Conservation (phyloP, 2,113 vertebrate species). For the Pogona vitticeps region DNA sequence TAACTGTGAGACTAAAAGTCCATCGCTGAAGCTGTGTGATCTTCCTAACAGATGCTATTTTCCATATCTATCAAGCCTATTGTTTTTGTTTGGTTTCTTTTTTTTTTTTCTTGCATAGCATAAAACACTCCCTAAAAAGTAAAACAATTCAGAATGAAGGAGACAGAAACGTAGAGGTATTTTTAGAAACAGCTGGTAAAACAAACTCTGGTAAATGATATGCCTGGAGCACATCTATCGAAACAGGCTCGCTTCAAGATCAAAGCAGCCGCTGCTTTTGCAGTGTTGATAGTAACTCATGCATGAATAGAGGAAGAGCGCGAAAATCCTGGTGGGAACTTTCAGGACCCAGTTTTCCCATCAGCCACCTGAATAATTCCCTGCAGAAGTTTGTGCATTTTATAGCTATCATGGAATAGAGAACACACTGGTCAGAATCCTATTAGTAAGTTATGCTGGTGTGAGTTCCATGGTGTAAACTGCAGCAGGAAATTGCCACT, state of each 20-base stretch:
- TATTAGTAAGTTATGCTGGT: too few relatives aligned
- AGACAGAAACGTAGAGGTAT: conserved; percentile 50
- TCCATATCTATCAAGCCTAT: conserved; percentile 43
- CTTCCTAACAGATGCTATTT: conserved; percentile 66
- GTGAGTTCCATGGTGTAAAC: too few relatives aligned
- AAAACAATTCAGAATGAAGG: conserved; percentile 55
- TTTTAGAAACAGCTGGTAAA: conserved; percentile 76
- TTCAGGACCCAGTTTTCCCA: conserved; percentile 20
- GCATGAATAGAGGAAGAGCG: not conserved
- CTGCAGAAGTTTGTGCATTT: not conserved
- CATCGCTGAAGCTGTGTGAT: conserved; percentile 62
- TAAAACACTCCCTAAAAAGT: conserved; percentile 33
- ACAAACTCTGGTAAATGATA: conserved; percentile 66
- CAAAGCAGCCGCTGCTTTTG: conserved; percentile 48
- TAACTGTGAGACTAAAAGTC: conserved; percentile 39
- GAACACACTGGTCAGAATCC: not conserved
- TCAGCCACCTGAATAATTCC: conserved; percentile 24
- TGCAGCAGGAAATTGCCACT: too few relatives aligned
- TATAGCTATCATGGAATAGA: not conserved
- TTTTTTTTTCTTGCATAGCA: conserved; percentile 27
- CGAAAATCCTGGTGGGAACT: not conserved
- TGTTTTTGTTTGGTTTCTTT: not conserved
- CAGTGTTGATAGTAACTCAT: conserved; percentile 33
- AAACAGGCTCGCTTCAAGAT: conserved; percentile 65
- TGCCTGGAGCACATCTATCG: conserved; percentile 64